Conservation (phyloP, 2,888 invertebrate genomes). For the Lepidocyrtoides sp. region DNA sequence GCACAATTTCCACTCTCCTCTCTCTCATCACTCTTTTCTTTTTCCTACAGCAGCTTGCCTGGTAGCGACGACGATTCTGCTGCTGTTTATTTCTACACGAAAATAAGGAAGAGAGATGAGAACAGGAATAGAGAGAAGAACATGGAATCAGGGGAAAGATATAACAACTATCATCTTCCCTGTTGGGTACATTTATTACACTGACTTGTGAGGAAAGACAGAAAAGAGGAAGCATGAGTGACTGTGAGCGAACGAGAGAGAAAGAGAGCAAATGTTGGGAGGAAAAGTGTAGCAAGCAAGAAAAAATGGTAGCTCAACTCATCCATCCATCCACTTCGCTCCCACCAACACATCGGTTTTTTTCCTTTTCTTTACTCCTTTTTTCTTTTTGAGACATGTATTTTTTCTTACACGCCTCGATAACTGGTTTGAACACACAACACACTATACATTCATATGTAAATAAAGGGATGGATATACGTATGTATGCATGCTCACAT, state of each 20-base stretch:
- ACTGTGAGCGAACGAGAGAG: conserved; percentile 53
- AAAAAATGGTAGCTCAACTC: conserved; percentile 62
- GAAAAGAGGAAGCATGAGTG: conserved; percentile 57
- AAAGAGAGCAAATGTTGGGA: conserved; percentile 56
- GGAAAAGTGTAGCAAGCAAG: conserved; percentile 54
- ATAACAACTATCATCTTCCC: conserved; percentile 73
- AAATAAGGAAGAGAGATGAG: conserved; percentile 11
- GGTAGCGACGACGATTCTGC: too few relatives aligned
- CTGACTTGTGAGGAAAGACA: conserved; percentile 56
- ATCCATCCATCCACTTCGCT: conserved; percentile 68
- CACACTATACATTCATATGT: neutral
- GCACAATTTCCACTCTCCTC: neutral
- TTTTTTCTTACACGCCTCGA: neutral
- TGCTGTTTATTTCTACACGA: conserved; percentile 10
- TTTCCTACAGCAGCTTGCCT: neutral
- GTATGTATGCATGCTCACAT: neutral
- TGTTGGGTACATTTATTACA: conserved; percentile 73
- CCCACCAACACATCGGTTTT: conserved; percentile 52
- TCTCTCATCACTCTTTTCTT: conserved; percentile 54
- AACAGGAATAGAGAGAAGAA: conserved; percentile 16
- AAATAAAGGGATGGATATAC: neutral
- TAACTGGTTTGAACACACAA: neutral
- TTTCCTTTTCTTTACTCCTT: conserved; percentile 8
- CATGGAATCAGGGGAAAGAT: conserved; percentile 59
- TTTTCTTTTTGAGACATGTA: neutral